These are phyloP conservation scores for Geococcyx californianus DNA, from an alignment of 2,113 vertebrate species.

Conservation along the genomic window DNA sequence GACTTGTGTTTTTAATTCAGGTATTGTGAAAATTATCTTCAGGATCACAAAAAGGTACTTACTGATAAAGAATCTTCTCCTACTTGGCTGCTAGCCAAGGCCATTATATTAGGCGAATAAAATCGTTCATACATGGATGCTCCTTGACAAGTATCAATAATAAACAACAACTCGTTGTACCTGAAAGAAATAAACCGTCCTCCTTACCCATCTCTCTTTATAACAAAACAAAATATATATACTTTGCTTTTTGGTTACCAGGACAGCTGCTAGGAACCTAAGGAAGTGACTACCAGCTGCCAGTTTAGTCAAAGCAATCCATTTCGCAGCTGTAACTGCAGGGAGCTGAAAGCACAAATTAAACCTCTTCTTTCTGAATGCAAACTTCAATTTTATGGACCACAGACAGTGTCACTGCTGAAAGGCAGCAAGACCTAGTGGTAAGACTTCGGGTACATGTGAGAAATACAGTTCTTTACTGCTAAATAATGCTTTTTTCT, in stretches of 20 bases:
- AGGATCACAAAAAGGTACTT: conserved; percentile 64
- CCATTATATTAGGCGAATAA: conserved; percentile 98
- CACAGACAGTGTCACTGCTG: not conserved
- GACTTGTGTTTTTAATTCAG: not conserved
- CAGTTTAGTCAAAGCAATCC: not conserved
- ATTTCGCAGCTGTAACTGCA: not conserved
- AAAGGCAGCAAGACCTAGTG: not conserved
- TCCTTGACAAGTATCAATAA: conserved; percentile 98
- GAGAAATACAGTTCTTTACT: not conserved
- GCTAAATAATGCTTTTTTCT: not conserved
- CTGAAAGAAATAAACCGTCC: conserved; percentile 70
- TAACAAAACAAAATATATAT: not conserved
- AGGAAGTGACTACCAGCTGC: not conserved
- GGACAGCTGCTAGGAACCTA: not conserved
- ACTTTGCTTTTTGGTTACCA: not conserved
- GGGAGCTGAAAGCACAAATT: not conserved
- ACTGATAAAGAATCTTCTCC: conserved; percentile 98
- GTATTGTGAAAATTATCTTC: not conserved
- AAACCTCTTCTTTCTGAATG: not conserved
- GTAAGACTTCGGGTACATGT: not conserved
- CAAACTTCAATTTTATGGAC: not conserved
- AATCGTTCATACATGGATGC: conserved; percentile 99
- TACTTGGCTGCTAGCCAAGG: conserved; percentile 95
- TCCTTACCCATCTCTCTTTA: not conserved
- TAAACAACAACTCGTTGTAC: conserved; percentile 96